phyloP scores from a whole-genome alignment of 2,888 invertebrate species.

The Sycophila texana region DNA sequence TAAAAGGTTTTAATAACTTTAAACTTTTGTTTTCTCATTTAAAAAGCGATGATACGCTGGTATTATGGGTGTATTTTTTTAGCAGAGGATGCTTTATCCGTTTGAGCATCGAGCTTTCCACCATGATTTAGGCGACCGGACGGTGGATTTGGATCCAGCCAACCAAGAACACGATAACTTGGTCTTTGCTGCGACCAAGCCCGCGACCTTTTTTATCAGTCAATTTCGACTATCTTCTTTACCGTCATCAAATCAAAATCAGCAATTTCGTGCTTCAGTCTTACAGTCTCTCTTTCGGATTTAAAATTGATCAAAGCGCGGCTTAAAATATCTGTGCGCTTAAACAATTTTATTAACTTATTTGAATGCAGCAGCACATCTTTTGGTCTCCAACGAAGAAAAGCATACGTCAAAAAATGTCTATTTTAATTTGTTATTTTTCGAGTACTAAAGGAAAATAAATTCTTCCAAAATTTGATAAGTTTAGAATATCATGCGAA shows the following conservation, averaged over 20 bases:
- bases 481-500: too few relatives aligned
- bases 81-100: slow-evolving; percentile 45
- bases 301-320: slow-evolving; percentile 20
- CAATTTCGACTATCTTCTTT: slow-evolving; percentile 51
- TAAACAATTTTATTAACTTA: too few relatives aligned
- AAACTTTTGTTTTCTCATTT: neutral
- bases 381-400: too few relatives aligned
- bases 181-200: slow-evolving; percentile 41
- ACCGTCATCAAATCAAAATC: slow-evolving; percentile 50
- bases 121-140: slow-evolving; percentile 62
- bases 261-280: slow-evolving; percentile 29
- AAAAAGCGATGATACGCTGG: slow-evolving; percentile 17
- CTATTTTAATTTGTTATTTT: too few relatives aligned
- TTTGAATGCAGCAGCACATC: too few relatives aligned
- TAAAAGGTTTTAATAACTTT: too few relatives aligned
- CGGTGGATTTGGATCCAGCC: slow-evolving; percentile 63
- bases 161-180: slow-evolving; percentile 65
- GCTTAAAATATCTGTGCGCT: neutral
- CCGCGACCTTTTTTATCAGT: slow-evolving; percentile 54
- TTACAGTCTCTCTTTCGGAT: slow-evolving; percentile 21
- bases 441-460: too few relatives aligned
- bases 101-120: slow-evolving; percentile 55
- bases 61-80: slow-evolving; percentile 42
- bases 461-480: too few relatives aligned
- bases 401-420: too few relatives aligned